phyloP scores from a whole-genome alignment of 2,113 vertebrate species.

The Baryphthengus martii region DNA sequence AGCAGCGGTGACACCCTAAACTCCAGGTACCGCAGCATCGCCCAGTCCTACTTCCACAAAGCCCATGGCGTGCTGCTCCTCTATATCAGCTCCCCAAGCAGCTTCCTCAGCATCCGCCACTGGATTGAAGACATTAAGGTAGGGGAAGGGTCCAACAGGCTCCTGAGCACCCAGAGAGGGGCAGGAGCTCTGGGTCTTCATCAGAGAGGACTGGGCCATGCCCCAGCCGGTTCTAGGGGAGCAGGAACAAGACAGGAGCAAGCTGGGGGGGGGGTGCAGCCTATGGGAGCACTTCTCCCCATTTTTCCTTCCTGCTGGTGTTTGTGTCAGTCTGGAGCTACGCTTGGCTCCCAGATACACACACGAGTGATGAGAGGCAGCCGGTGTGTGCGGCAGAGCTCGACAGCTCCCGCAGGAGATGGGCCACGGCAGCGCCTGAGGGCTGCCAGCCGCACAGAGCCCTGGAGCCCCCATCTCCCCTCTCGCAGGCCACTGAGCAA shows the following conservation, averaged over 20 bases:
- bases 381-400: accelerated
- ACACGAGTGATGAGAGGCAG: accelerated
- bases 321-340: accelerated
- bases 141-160: neutral
- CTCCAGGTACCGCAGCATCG: slow-evolving; percentile 73
- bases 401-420: accelerated
- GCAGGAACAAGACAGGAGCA: accelerated
- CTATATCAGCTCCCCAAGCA: slow-evolving; percentile 74
- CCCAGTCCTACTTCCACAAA: slow-evolving; percentile 76
- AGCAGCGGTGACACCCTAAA: neutral
- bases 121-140: slow-evolving; percentile 80
- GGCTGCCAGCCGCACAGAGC: neutral
- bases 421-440: no score
- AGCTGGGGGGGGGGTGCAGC: no score
- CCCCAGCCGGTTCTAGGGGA: neutral
- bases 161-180: accelerated
- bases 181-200: neutral
- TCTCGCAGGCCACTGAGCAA: slow-evolving; percentile 30
- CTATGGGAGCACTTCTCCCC: neutral
- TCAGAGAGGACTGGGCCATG: neutral
- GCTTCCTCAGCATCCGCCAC: slow-evolving; percentile 73
- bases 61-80: slow-evolving; percentile 75
- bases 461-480: neutral
- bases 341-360: accelerated
- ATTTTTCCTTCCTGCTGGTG: neutral